phyloP scores from a whole-genome alignment of 2,888 invertebrate species.

The Himalopsyche kuldschensis region DNA sequence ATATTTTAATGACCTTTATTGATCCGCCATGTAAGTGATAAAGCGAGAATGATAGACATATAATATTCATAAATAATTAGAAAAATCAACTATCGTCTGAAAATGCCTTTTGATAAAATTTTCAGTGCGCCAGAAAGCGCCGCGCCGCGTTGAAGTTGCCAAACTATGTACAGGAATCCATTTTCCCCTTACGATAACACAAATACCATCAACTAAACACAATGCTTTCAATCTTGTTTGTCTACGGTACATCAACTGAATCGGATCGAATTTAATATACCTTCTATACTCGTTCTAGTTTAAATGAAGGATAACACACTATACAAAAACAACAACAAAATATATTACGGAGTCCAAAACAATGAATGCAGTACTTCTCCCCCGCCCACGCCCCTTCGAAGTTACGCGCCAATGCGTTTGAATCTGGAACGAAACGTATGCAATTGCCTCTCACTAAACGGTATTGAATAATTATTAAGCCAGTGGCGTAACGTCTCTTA shows the following conservation, averaged over 20 bases:
- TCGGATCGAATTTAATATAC: neutral
- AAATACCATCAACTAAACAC: neutral
- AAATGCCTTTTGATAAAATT: too few relatives aligned
- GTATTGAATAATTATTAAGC: neutral
- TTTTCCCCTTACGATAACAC: neutral
- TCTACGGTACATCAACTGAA: neutral
- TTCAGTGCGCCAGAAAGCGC: too few relatives aligned
- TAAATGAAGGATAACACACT: neutral
- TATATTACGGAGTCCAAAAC: neutral
- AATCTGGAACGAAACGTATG: slow-evolving; percentile 14
- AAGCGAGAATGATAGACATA: too few relatives aligned
- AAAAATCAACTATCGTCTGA: too few relatives aligned
- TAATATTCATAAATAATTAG: too few relatives aligned
- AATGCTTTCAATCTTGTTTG: neutral
- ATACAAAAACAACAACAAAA: neutral
- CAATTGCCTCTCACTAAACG: neutral
- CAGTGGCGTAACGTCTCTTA: neutral
- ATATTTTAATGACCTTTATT: too few relatives aligned
- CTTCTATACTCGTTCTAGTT: neutral
- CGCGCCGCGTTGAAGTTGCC: neutral
- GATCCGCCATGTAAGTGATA: too few relatives aligned
- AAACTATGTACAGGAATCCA: neutral
- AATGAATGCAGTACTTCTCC: neutral
- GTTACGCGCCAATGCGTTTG: slow-evolving; percentile 13
- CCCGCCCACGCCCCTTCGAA: neutral